phyloP scores from a whole-genome alignment of 2,888 invertebrate species.

The Ellobium chinense region DNA sequence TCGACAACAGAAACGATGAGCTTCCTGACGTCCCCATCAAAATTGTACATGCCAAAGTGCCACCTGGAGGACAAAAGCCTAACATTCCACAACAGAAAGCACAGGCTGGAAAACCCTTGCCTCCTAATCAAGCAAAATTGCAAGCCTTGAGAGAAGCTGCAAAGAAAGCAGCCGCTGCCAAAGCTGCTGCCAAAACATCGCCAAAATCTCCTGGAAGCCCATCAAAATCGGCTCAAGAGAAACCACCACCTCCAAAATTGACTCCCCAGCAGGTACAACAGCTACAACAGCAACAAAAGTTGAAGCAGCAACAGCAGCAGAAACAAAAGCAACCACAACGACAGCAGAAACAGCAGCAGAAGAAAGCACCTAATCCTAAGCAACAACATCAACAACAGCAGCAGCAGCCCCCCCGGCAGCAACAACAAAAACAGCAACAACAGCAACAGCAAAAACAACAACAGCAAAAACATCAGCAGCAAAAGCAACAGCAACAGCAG shows the following conservation, averaged over 20 bases:
- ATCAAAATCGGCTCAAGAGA: background rate
- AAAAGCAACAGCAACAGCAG: background rate
- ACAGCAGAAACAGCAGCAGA: conserved; percentile 30
- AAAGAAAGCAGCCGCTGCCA: conserved; percentile 18
- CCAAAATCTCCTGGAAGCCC: background rate
- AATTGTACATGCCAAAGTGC: conserved; percentile 20
- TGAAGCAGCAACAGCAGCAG: conserved; percentile 56
- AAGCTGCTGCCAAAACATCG: background rate
- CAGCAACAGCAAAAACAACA: background rate
- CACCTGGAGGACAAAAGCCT: background rate
- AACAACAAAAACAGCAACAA: background rate
- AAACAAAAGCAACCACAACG: background rate
- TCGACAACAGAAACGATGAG: conserved; percentile 33
- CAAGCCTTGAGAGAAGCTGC: background rate
- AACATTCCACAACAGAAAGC: background rate
- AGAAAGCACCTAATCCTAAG: background rate
- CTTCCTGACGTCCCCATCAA: conserved; percentile 34
- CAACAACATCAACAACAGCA: background rate
- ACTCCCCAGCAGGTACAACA: background rate
- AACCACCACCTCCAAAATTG: background rate
- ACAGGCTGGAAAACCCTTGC: background rate
- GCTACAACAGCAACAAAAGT: conserved; percentile 60
- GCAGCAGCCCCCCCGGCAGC: background rate
- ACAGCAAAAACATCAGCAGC: background rate
- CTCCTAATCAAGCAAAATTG: background rate